Conservation (phyloP, 1,140 invertebrate genomes). For the Atopsyche davidsoni region DNA sequence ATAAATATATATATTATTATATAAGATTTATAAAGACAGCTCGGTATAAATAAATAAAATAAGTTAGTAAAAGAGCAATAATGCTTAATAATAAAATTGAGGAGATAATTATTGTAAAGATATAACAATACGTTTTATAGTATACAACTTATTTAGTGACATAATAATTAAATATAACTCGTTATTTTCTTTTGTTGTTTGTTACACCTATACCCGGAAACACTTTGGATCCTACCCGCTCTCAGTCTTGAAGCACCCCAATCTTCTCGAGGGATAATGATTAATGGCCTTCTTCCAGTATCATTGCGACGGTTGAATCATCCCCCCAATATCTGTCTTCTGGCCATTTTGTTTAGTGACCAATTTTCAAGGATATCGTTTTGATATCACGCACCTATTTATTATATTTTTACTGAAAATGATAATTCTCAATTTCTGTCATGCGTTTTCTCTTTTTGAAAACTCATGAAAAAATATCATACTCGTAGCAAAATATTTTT, state of each 20-base stretch:
- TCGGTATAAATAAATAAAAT: background rate
- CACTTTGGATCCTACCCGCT: slow-evolving; percentile 10
- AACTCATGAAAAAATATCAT: no score
- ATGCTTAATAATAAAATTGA: background rate
- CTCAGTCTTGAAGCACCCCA: slow-evolving; percentile 11
- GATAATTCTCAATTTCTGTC: no score
- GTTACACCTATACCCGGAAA: background rate
- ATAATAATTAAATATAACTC: background rate
- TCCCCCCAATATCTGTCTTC: no score
- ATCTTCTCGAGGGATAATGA: slow-evolving; percentile 14
- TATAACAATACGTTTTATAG: no score
- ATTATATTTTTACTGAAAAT: no score
- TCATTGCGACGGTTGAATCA: slow-evolving; percentile 16
- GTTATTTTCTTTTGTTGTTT: background rate
- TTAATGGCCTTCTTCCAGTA: slow-evolving; percentile 7
- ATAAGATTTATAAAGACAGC: no score
- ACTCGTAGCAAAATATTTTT: no score
- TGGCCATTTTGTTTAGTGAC: slow-evolving; percentile 13
- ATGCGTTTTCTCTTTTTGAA: no score
- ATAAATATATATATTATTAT: no score
- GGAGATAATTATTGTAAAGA: background rate
- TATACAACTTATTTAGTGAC: no score
- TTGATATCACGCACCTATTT: no score
- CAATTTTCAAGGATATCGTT: no score
- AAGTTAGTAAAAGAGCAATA: background rate